Evolutionary conservation across 2,113 vertebrate genomes (phyloP).

Genomic region (Poeciliopsis turrubarensis): DNA sequence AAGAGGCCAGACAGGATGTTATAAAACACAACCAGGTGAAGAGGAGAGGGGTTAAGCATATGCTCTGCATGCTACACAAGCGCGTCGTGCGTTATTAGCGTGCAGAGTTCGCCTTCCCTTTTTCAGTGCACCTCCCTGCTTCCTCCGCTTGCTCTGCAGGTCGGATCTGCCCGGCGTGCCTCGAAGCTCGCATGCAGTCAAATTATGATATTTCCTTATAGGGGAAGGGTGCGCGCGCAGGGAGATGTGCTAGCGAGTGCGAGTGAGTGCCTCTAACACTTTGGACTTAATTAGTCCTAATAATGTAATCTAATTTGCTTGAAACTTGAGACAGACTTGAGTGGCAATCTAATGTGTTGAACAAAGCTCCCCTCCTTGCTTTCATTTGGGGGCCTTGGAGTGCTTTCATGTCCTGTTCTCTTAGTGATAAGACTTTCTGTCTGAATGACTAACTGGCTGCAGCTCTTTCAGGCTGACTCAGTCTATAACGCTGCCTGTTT

Average conservation of each 20-base stretch:
- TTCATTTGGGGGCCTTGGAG: conserved; percentile 68
- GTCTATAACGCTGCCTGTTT: conserved; percentile 21
- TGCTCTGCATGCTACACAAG: conserved; percentile 9
- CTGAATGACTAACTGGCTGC: conserved; percentile 51
- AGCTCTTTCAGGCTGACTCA: conserved; percentile 41
- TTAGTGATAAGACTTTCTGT: conserved; percentile 65
- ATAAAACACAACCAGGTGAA: conserved; percentile 63
- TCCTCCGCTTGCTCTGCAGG: conserved; percentile 10
- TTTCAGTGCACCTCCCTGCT: background rate
- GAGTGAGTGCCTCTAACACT: conserved; percentile 49
- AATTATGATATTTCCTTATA: conserved; percentile 14
- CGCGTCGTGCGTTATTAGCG: conserved; percentile 13
- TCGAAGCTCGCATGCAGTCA: conserved; percentile 2
- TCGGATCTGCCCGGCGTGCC: background rate
- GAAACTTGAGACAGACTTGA: conserved; percentile 78
- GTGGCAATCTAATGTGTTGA: conserved; percentile 76
- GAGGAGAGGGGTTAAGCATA: conserved; percentile 20
- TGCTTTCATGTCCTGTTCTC: conserved; percentile 70
- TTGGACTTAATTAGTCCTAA: conserved; percentile 78
- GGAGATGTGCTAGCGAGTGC: conserved; percentile 16
- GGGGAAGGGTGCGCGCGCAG: background rate
- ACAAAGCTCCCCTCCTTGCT: conserved; percentile 71
- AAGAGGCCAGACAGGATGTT: conserved; percentile 74
- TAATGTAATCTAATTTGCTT: conserved; percentile 81
- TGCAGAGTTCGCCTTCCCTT: background rate